Evolutionary conservation across 2,888 invertebrate genomes (phyloP).

Genomic region (Coleophora deauratella): DNA sequence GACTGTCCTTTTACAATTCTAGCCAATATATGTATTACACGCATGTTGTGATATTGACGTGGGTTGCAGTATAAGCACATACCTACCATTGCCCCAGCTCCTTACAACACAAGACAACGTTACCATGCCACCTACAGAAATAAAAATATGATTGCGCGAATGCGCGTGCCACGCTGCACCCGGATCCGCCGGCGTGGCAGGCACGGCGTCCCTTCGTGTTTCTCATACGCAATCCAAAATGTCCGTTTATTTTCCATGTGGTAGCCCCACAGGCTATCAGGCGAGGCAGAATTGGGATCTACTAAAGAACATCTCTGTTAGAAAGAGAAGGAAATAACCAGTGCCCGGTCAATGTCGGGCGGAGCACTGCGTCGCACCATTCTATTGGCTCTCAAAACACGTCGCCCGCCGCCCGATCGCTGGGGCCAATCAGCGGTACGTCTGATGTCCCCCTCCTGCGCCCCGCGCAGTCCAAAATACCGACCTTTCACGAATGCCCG

Average conservation of each 20-base stretch:
- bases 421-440: constrained; percentile 40
- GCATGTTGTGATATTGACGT: too few relatives aligned
- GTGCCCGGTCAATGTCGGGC: constrained; percentile 38
- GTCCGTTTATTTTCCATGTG: constrained; percentile 62
- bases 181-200: too few relatives aligned
- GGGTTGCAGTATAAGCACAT: too few relatives aligned
- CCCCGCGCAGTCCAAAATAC: constrained; percentile 54
- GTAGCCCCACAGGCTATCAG: constrained; percentile 22
- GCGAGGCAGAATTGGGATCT: constrained; percentile 54
- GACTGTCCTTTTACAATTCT: too few relatives aligned
- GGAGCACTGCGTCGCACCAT: constrained; percentile 45
- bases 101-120: too few relatives aligned
- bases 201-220: constrained; percentile 58
- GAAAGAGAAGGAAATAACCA: constrained; percentile 45
- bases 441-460: constrained; percentile 44
- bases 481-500: constrained; percentile 70
- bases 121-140: constrained; percentile 48
- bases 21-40: too few relatives aligned
- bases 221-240: constrained; percentile 60
- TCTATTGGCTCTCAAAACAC: constrained; percentile 45
- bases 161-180: constrained; percentile 31
- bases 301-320: constrained; percentile 33
- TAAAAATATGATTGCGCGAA: constrained; percentile 34
- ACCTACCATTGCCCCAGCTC: too few relatives aligned
- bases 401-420: constrained; percentile 53